phyloP scores from a whole-genome alignment of 2,888 invertebrate species.

The Acleris emargana region DNA sequence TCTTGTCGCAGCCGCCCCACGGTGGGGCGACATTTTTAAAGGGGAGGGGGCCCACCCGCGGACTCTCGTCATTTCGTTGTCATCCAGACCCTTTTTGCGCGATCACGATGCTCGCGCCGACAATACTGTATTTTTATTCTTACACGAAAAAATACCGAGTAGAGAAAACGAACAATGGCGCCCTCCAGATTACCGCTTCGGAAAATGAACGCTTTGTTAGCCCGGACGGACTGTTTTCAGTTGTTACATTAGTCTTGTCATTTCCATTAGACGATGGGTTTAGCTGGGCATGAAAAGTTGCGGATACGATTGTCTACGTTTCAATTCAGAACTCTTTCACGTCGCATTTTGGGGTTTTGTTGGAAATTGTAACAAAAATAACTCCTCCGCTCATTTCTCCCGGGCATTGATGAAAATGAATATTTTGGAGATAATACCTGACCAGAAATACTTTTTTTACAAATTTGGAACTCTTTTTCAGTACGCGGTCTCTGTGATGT shows the following conservation, averaged over 20 bases:
- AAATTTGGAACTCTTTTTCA: background rate
- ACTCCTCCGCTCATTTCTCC: constrained; percentile 2
- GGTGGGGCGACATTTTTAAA: constrained; percentile 76
- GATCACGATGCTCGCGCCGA: constrained; percentile 77
- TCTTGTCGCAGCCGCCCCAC: constrained; percentile 77
- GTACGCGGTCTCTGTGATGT: background rate
- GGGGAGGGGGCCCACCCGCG: constrained; percentile 67
- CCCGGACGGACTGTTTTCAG: constrained; percentile 74
- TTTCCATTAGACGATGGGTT: constrained; percentile 67
- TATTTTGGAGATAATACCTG: constrained; percentile 1
- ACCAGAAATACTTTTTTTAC: background rate
- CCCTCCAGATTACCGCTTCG: constrained; percentile 82
- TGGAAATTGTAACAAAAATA: constrained; percentile 25
- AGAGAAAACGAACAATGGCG: constrained; percentile 81
- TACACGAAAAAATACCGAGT: constrained; percentile 67
- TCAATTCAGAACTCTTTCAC: constrained; percentile 54
- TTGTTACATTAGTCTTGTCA: constrained; percentile 79
- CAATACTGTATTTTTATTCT: constrained; percentile 82
- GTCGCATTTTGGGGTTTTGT: constrained; percentile 32
- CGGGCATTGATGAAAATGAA: constrained; percentile 20
- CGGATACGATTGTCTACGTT: constrained; percentile 58
- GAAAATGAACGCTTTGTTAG: constrained; percentile 82
- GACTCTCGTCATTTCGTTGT: constrained; percentile 81
- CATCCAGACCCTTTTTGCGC: constrained; percentile 79
- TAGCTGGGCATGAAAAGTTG: constrained; percentile 63